Evolutionary conservation across 2,113 vertebrate species (phyloP).

Genomic region (Pardalotus punctatus): DNA sequence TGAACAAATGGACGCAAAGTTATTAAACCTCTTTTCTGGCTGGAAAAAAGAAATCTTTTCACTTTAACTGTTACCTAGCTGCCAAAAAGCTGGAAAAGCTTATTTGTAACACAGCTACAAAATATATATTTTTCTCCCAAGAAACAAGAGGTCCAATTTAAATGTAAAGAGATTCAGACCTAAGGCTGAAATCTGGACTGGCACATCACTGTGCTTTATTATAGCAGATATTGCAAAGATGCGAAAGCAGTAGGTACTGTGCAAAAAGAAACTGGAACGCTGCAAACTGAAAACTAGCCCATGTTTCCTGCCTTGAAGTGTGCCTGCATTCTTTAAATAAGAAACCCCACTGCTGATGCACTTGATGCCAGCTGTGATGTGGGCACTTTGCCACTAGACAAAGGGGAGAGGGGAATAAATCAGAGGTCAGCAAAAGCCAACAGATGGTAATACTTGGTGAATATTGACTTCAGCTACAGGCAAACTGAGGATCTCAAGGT

Average conservation of each 20-base stretch:
- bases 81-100: constrained; percentile 61
- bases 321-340: not conserved
- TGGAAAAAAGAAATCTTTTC: constrained; percentile 59
- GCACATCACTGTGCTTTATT: not conserved
- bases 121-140: not conserved
- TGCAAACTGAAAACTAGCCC: not conserved
- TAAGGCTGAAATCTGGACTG: not conserved
- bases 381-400: not conserved
- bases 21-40: constrained; percentile 71
- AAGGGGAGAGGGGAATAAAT: not conserved
- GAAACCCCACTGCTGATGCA: not conserved
- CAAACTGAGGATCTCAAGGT: not conserved
- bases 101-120: constrained; percentile 27
- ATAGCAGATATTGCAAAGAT: not conserved
- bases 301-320: not conserved
- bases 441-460: constrained; percentile 12
- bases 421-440: constrained; percentile 28
- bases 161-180: constrained; percentile 7
- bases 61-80: constrained; percentile 64
- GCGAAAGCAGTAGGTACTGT: not conserved
- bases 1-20: constrained; percentile 63
- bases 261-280: not conserved
- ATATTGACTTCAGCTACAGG: not conserved
- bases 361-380: not conserved
- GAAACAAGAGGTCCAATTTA: constrained; percentile 4